Percentiles rank a stretch among this genome's conserved stretches.
Conservation (phyloP, 2,113 vertebrate species). For the Zosterops hypoxanthus region DNA sequence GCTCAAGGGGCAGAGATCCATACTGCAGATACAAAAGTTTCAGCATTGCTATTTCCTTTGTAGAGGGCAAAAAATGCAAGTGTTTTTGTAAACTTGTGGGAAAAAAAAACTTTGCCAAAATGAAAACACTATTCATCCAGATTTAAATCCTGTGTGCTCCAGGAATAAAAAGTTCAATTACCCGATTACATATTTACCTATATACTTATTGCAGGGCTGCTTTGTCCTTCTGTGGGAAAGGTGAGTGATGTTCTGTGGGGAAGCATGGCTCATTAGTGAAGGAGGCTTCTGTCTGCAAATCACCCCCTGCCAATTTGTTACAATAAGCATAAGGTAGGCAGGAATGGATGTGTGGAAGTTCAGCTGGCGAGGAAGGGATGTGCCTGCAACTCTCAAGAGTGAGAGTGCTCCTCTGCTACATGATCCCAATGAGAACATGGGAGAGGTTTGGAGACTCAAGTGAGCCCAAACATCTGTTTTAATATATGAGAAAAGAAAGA, state of each 20-base stretch:
- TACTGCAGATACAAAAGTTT: background rate
- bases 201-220: background rate
- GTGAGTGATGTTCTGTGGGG: background rate
- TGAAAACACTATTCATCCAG: background rate
- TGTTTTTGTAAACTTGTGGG: background rate
- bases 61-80: background rate
- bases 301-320: background rate
- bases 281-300: background rate
- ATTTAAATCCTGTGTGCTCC: background rate
- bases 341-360: background rate
- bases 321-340: background rate
- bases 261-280: background rate
- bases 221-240: background rate
- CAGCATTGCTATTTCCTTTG: background rate
- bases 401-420: rapidly evolving
- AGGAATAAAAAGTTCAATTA: background rate
- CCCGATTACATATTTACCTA: background rate
- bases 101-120: background rate
- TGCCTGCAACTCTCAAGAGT: background rate
- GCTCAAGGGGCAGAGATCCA: background rate
- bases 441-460: background rate
- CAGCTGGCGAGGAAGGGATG: background rate
- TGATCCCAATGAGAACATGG: rapidly evolving
- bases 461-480: background rate
- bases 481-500: background rate